A percentile compares a stretch with the other conserved stretches of the same genome.
phyloP scores from a whole-genome alignment of 1,140 invertebrate genomes.

The Magallana ariakensis region DNA sequence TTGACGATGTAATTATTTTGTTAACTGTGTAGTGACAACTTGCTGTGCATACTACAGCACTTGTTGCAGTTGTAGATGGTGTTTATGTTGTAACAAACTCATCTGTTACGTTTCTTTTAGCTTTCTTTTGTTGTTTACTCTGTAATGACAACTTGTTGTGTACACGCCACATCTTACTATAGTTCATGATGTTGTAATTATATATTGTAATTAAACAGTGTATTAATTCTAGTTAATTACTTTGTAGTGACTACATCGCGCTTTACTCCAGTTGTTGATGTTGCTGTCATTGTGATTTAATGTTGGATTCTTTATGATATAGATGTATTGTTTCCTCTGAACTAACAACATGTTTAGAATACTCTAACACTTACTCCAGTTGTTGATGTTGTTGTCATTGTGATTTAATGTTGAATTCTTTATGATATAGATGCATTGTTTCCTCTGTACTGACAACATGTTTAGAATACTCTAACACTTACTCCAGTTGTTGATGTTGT shows the following conservation, averaged over 20 bases:
- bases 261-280: neutral
- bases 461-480: neutral
- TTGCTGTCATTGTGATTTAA: neutral
- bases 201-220: neutral
- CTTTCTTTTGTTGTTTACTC: neutral
- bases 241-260: neutral
- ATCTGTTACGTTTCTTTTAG: neutral
- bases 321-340: neutral
- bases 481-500: neutral
- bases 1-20: too few species aligned
- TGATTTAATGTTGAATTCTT: neutral
- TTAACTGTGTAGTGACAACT: neutral
- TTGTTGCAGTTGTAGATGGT: neutral
- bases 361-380: neutral
- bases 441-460: neutral
- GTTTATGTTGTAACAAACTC: neutral
- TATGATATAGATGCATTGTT: neutral
- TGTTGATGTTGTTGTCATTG: neutral
- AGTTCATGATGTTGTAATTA: neutral
- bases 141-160: neutral
- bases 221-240: neutral
- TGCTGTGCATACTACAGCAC: neutral
- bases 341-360: neutral
- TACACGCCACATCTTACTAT: neutral
- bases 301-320: neutral